Evolutionary conservation across 1,140 invertebrate genomes (phyloP).

Genomic region (Bathynomus jamesi): DNA sequence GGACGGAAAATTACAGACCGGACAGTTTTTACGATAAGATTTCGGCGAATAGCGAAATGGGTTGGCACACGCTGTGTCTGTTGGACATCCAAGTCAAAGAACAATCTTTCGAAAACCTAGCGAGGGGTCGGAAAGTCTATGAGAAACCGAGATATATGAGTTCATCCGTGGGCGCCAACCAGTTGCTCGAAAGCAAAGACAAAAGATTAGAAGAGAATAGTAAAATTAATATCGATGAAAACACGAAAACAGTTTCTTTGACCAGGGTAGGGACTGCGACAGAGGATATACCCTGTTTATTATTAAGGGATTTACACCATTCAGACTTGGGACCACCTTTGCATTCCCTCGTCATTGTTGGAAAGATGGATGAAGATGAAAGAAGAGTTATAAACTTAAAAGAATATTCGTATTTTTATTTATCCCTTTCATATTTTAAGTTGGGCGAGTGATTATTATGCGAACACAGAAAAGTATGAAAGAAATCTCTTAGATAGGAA

Average conservation of each 20-base stretch:
- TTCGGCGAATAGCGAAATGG: conserved; percentile 29
- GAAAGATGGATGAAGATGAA: neutral
- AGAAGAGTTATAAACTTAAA: no score
- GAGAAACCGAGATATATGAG: conserved; percentile 92
- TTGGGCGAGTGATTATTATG: no score
- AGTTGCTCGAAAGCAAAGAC: neutral
- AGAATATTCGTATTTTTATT: no score
- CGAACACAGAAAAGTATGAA: no score
- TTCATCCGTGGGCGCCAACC: neutral
- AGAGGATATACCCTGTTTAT: neutral
- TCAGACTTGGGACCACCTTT: conserved; percentile 4
- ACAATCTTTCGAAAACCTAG: conserved; percentile 87
- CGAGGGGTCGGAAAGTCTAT: conserved; percentile 79
- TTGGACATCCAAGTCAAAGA: conserved; percentile 97
- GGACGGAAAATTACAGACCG: neutral
- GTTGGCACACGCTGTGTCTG: conserved; percentile 63
- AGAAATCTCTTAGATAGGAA: no score
- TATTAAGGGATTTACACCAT: neutral
- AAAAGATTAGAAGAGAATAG: neutral
- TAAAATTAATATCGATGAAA: neutral
- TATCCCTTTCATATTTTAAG: no score
- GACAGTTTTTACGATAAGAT: neutral
- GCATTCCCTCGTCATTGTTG: conserved; percentile 6
- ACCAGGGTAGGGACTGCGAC: neutral
- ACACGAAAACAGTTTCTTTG: neutral